Conservation (phyloP, 2,888 invertebrate genomes). For the Atethmia centrago region DNA sequence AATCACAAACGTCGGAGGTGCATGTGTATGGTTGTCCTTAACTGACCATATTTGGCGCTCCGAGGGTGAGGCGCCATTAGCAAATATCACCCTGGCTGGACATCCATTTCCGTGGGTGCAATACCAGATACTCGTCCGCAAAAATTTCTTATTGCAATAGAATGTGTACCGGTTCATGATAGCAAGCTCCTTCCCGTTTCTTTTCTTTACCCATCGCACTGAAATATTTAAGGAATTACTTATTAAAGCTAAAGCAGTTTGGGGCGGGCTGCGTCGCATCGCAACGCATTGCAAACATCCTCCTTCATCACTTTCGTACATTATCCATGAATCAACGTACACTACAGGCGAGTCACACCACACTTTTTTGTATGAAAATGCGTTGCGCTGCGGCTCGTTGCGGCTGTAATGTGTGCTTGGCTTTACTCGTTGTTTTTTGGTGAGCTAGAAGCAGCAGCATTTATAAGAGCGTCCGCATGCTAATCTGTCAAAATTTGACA, state of each 20-base stretch:
- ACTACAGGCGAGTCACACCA: too few species aligned
- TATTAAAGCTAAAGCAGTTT: background rate
- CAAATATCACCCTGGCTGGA: slow-evolving; percentile 16
- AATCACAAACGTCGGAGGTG: slow-evolving; percentile 4
- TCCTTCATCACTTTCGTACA: background rate
- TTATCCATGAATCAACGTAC: too few species aligned
- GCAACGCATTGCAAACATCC: background rate
- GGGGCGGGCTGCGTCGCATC: background rate
- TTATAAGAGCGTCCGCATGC: too few species aligned
- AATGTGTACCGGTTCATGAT: slow-evolving; percentile 55
- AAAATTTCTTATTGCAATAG: slow-evolving; percentile 31
- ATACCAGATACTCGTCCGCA: slow-evolving; percentile 19
- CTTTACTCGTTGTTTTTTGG: too few species aligned
- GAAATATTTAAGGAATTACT: background rate
- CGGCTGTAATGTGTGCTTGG: too few species aligned
- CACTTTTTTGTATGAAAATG: too few species aligned
- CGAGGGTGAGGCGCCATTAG: background rate
- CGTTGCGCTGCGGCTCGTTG: too few species aligned
- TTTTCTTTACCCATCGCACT: slow-evolving; percentile 59
- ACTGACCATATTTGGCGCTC: slow-evolving; percentile 6
- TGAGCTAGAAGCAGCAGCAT: too few species aligned
- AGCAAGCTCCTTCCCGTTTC: slow-evolving; percentile 52
- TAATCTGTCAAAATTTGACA: background rate
- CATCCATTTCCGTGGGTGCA: slow-evolving; percentile 23
- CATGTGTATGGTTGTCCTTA: slow-evolving; percentile 11